A percentile compares a stretch with the other conserved stretches of the same genome.
Evolutionary conservation across 2,888 invertebrate genomes (phyloP).

Genomic region (Ypsolopha sequella): DNA sequence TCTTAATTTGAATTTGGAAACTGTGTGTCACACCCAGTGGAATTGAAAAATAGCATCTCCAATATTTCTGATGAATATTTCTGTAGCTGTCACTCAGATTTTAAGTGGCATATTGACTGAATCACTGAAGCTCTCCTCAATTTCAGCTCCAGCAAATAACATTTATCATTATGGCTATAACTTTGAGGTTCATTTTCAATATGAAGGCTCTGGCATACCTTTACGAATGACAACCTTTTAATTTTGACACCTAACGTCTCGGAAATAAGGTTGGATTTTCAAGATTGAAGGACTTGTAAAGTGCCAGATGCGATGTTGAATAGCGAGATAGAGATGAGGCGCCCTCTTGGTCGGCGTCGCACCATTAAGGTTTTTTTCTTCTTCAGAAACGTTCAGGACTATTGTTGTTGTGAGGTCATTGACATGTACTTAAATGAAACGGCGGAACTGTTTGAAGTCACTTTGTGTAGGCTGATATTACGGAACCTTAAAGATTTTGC

Average conservation of each 20-base stretch:
- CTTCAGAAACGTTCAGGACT: conserved; percentile 17
- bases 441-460: too few relatives aligned
- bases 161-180: conserved; percentile 5
- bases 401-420: conserved; percentile 1
- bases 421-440: neutral
- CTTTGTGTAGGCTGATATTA: too few relatives aligned
- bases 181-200: conserved; percentile 18
- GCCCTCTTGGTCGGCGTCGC: conserved; percentile 33
- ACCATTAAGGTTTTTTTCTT: conserved; percentile 55
- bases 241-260: neutral
- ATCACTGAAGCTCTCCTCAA: neutral
- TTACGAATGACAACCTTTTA: too few relatives aligned
- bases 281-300: neutral
- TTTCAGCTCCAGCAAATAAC: conserved; percentile 1
- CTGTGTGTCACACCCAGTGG: too few relatives aligned
- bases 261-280: conserved; percentile 17
- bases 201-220: conserved; percentile 7
- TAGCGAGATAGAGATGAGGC: conserved; percentile 17
- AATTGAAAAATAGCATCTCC: too few relatives aligned
- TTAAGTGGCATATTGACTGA: neutral
- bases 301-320: conserved; percentile 1
- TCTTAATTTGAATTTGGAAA: too few relatives aligned
- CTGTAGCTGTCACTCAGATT: neutral
- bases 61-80: neutral
- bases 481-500: too few relatives aligned